Evolutionary conservation across 2,797 vertebrate genomes (phyloP).

Genomic region (Semaprochilodus insignis): DNA sequence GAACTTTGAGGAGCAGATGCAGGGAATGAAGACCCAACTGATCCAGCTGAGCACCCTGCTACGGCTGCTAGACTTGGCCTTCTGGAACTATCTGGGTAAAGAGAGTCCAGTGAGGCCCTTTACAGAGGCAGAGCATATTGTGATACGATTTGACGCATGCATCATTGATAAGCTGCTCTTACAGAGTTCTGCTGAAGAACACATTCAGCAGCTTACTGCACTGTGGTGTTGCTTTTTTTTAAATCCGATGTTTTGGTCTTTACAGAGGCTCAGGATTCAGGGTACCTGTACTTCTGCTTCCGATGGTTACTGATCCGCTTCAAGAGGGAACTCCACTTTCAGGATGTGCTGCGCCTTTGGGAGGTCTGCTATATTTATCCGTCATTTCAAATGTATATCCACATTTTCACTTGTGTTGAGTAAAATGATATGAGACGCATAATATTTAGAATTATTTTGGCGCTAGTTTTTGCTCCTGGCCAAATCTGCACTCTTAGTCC

Average conservation of each 20-base stretch:
- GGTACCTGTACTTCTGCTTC: slow-evolving; percentile 97
- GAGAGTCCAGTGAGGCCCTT: background rate
- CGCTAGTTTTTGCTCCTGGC: no score
- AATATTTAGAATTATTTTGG: no score
- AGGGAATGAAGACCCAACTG: slow-evolving; percentile 96
- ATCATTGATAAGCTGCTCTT: background rate
- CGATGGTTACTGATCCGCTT: slow-evolving; percentile 97
- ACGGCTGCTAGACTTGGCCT: slow-evolving; percentile 89
- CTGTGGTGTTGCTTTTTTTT: slow-evolving; percentile 2
- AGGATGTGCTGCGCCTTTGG: slow-evolving; percentile 93
- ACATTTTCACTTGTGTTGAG: background rate
- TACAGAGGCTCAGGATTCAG: slow-evolving; percentile 96
- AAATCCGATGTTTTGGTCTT: background rate
- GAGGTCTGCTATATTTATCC: slow-evolving; percentile 81
- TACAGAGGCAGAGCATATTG: background rate
- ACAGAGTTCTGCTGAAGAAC: background rate
- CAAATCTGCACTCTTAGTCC: no score
- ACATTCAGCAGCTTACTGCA: background rate
- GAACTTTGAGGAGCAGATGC: slow-evolving; percentile 99
- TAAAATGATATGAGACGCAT: background rate
- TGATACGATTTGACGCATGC: slow-evolving; percentile 2
- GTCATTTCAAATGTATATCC: background rate
- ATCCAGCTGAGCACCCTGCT: slow-evolving; percentile 93
- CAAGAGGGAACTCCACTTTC: slow-evolving; percentile 95
- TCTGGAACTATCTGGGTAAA: slow-evolving; percentile 96